Conservation (phyloP, 2,113 vertebrate genomes). For the Tylochromis polylepis region DNA sequence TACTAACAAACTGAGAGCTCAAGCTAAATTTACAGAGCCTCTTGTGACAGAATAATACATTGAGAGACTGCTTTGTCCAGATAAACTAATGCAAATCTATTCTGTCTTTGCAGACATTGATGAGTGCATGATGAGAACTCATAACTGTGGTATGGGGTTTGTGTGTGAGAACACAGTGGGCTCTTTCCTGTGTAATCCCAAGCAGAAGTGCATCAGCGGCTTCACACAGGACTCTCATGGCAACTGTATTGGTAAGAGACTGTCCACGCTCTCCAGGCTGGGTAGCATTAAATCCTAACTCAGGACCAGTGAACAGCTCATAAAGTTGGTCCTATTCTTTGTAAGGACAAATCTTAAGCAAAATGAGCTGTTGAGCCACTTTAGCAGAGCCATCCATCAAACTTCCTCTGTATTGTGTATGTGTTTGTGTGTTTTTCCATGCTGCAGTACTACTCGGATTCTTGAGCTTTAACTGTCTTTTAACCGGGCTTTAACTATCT, state of each 20-base stretch:
- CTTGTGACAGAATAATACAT: neutral
- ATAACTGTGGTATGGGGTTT: constrained; percentile 77
- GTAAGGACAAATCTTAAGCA: neutral
- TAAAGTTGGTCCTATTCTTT: neutral
- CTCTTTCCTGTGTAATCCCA: constrained; percentile 82
- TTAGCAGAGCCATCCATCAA: neutral
- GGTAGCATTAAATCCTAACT: neutral
- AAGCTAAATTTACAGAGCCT: neutral
- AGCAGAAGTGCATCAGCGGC: constrained; percentile 83
- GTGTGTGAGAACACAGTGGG: constrained; percentile 85
- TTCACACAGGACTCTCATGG: constrained; percentile 86
- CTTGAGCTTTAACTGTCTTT: neutral
- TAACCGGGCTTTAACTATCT: neutral
- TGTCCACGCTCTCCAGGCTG: neutral
- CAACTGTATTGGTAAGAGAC: constrained; percentile 85
- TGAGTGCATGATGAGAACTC: constrained; percentile 75
- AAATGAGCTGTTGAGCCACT: neutral
- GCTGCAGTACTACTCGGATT: neutral
- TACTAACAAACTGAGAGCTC: neutral
- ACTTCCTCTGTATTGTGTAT: neutral
- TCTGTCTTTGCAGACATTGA: constrained; percentile 76
- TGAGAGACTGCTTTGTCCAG: neutral
- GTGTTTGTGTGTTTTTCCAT: neutral
- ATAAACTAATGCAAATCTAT: neutral
- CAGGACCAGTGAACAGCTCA: neutral